These are phyloP conservation scores for Plebejus argus DNA, from an alignment of 2,888 invertebrate species.

Conservation along the genomic window DNA sequence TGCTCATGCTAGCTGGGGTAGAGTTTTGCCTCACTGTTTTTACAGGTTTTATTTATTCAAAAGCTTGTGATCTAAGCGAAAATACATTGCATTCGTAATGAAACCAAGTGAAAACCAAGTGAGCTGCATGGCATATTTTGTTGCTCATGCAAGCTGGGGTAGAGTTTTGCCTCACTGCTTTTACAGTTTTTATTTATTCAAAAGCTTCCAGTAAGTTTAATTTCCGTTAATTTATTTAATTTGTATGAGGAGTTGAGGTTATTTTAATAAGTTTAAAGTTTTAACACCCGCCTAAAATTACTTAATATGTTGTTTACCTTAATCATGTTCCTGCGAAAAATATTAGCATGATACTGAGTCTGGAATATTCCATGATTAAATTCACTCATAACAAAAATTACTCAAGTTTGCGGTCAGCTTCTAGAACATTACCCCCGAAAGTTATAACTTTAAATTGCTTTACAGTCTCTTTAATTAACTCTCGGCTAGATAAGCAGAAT, in stretches of 20 bases:
- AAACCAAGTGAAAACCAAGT: not conserved
- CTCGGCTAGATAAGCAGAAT: constrained; percentile 16
- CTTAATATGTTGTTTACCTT: no score
- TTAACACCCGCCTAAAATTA: no score
- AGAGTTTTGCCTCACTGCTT: not conserved
- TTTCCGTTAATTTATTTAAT: not conserved
- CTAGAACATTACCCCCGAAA: constrained; percentile 18
- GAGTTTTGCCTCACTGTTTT: not conserved
- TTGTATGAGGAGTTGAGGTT: not conserved
- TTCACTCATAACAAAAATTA: constrained; percentile 20
- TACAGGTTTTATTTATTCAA: not conserved
- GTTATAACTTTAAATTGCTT: constrained; percentile 30
- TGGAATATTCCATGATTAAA: not conserved
- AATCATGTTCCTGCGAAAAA: not conserved
- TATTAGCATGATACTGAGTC: not conserved
- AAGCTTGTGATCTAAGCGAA: not conserved
- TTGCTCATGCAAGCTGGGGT: no score
- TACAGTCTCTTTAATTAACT: constrained; percentile 27
- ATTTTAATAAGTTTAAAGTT: not conserved
- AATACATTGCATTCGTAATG: constrained; percentile 13
- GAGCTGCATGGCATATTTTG: not conserved
- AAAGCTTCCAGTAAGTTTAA: not conserved
- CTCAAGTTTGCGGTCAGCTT: constrained; percentile 26
- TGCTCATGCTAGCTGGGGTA: no score
- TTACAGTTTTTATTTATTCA: not conserved